Conservation (phyloP, 1,140 invertebrate genomes). For the Drosophila watanabei region DNA sequence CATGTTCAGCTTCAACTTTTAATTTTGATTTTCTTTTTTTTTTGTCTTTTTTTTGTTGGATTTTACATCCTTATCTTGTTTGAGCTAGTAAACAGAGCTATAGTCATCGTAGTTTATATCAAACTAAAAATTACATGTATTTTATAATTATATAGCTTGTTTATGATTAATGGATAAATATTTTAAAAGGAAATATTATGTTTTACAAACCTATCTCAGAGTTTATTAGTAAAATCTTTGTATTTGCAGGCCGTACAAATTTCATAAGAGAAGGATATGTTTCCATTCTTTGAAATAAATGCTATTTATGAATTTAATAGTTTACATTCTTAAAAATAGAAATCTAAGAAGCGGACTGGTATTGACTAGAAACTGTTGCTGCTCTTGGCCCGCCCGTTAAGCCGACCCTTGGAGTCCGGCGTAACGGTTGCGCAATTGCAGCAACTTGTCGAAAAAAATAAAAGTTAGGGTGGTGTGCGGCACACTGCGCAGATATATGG, state of each 20-base stretch:
- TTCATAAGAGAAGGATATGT: no score
- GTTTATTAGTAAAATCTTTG: no score
- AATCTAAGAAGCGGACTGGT: no score
- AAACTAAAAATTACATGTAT: no score
- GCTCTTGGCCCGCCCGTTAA: not conserved
- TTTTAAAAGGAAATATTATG: no score
- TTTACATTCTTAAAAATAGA: no score
- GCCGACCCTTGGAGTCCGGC: not conserved
- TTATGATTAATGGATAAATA: not conserved
- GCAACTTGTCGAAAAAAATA: constrained; percentile 94
- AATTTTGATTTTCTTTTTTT: not conserved
- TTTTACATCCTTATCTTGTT: constrained; percentile 1
- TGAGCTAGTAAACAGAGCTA: not conserved
- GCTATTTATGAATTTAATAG: no score
- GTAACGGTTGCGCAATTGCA: constrained; percentile 34
- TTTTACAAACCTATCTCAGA: no score
- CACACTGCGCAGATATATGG: constrained; percentile 93
- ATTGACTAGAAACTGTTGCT: no score
- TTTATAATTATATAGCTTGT: not conserved
- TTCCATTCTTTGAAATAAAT: no score
- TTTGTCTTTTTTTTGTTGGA: no score
- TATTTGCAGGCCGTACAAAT: no score
- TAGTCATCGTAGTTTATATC: not conserved
- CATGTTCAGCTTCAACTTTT: constrained; percentile 18
- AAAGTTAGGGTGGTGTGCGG: constrained; percentile 94